Evolutionary conservation across 2,888 invertebrate genomes (phyloP).

Genomic region (Cheilosia scutellata): DNA sequence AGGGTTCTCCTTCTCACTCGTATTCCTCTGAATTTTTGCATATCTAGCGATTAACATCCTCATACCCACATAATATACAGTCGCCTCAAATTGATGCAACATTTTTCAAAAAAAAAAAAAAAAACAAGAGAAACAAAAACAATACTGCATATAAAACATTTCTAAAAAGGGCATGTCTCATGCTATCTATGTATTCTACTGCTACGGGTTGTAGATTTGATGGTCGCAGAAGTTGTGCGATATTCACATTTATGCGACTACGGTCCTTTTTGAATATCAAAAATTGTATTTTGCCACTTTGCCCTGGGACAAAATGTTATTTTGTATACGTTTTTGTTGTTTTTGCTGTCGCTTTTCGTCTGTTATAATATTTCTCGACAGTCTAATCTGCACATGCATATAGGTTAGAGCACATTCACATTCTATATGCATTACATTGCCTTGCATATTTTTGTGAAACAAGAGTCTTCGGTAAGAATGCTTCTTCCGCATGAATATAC

Average conservation of each 20-base stretch:
- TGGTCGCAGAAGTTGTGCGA: constrained; percentile 51
- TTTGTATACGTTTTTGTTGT: constrained; percentile 19
- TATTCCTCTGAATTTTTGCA: constrained; percentile 57
- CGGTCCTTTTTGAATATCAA: constrained; percentile 66
- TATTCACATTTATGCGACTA: constrained; percentile 49
- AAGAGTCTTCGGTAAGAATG: constrained; percentile 41
- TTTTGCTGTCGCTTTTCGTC: constrained; percentile 5
- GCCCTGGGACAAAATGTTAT: constrained; percentile 57
- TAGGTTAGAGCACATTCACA: neutral
- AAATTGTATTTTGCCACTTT: constrained; percentile 72
- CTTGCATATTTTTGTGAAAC: constrained; percentile 20
- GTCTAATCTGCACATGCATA: constrained; percentile 6
- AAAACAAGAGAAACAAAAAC: constrained; percentile 15
- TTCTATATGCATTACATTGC: constrained; percentile 20
- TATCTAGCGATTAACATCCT: constrained; percentile 62
- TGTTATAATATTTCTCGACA: constrained; percentile 39
- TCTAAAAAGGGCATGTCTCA: constrained; percentile 60
- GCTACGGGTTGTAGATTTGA: constrained; percentile 26
- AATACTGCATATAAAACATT: constrained; percentile 61
- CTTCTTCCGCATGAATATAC: constrained; percentile 54
- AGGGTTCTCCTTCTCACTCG: constrained; percentile 38
- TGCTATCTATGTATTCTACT: constrained; percentile 40
- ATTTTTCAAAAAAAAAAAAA: too few species aligned
- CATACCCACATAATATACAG: constrained; percentile 33
- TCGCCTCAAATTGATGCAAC: constrained; percentile 58